Base-by-base conservation (phyloP, 2,113 vertebrate species). In the Pangasianodon hypophthalmus region DNA sequence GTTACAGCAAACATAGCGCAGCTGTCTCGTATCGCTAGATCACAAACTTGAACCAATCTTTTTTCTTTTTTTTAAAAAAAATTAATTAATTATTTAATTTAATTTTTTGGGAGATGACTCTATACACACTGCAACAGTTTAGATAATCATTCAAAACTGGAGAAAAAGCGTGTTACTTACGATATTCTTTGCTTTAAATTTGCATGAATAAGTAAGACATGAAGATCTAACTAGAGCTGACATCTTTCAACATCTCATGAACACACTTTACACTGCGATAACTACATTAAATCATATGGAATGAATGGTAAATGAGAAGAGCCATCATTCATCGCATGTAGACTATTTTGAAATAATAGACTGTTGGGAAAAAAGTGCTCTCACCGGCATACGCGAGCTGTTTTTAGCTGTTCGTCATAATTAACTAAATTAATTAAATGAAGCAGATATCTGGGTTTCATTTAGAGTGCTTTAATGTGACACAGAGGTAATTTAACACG, bases 361-460 rank as follows among this genome's bases (percentile, higher is more conserved):
- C 60, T 69, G 58, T 64, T 26, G 44, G 44, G 41, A 37, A 48
- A 56, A 44, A 64, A 21, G 29, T 37, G n/a, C 77, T 89, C 56
- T 41, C 60, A 37, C 37, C 48, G 82, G 32, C 60, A 37, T 88
- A 69, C 18, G 37, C 5, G 60, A 88, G 86, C 86, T 84, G 79
- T 41, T 90, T 89, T 89, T 87, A 87, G 86, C 88, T 50, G 56
- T 81, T 88, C 83, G 41, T 87, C 71, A 84, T 91, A 88, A 92
- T 85, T 52, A 91, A 80, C 52, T 46, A 81, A 87, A 89, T 89
- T 85, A 91, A 91, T 92, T 77, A 89, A 89, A 88, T 46, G 21
- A 79, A 83, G 86, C 90, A 83, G 86, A 91, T 92, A 86, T 91
- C 88, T 89, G 37, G 41, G 86, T 90, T 91, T 90, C 60, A 89